These are phyloP conservation scores for Diarsia rubi DNA, from an alignment of 2,888 invertebrate genomes.

Conservation along the genomic window DNA sequence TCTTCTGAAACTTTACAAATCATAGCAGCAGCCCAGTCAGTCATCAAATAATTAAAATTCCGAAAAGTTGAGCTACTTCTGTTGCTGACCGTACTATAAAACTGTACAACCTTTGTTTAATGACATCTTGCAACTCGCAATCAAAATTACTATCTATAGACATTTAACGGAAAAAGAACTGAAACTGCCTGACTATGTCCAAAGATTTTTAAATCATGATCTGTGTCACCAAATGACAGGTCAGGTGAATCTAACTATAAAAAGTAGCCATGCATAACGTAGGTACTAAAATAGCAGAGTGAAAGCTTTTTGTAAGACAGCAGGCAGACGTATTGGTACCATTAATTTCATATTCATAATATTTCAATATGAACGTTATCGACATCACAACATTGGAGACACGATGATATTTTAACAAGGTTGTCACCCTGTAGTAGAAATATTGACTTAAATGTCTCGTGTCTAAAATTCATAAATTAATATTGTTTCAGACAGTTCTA, in stretches of 20 bases:
- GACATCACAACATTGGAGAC: neutral
- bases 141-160: too few relatives aligned
- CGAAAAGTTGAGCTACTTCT: too few relatives aligned
- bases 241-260: neutral
- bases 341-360: conserved; percentile 10
- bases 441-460: neutral
- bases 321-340: neutral
- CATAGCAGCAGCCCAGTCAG: too few relatives aligned
- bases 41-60: too few relatives aligned
- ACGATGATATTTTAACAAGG: conserved; percentile 22
- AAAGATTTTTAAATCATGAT: too few relatives aligned
- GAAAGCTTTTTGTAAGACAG: neutral
- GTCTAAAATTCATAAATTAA: neutral
- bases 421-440: neutral
- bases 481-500: neutral
- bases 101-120: too few relatives aligned
- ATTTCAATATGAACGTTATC: conserved; percentile 3
- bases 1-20: too few relatives aligned
- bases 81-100: too few relatives aligned
- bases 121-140: too few relatives aligned
- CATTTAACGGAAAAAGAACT: too few relatives aligned
- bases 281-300: neutral
- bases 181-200: too few relatives aligned
- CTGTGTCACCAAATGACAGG: neutral
- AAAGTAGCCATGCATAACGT: neutral